Evolutionary conservation across 2,113 vertebrate genomes (phyloP).

Genomic region (Hirundichthys speculiger): DNA sequence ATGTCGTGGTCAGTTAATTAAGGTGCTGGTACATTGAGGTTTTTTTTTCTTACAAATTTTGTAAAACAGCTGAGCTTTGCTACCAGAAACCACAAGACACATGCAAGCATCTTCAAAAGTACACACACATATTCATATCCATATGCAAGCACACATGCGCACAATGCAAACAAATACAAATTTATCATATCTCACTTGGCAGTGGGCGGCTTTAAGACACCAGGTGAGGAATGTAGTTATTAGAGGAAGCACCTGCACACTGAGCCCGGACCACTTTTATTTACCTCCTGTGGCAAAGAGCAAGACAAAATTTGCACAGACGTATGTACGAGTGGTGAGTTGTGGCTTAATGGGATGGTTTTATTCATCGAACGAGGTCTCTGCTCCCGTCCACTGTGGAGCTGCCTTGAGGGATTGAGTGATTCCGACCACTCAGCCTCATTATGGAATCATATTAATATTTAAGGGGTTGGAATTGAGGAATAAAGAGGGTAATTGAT

Average conservation of each 20-base stretch:
- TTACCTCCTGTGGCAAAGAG: slow-evolving; percentile 60
- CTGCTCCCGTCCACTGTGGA: slow-evolving; percentile 72
- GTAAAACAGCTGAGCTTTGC: not conserved
- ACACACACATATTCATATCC: not conserved
- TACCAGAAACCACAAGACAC: slow-evolving; percentile 6
- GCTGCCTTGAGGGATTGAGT: slow-evolving; percentile 81
- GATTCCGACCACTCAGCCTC: slow-evolving; percentile 83
- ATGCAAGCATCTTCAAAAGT: not conserved
- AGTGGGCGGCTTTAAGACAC: slow-evolving; percentile 49
- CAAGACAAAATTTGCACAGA: slow-evolving; percentile 67
- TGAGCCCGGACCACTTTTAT: slow-evolving; percentile 53
- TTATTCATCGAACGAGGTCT: slow-evolving; percentile 80
- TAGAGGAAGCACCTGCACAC: slow-evolving; percentile 74
- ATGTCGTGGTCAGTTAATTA: slow-evolving; percentile 13
- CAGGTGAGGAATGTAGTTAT: slow-evolving; percentile 72
- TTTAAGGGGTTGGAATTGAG: slow-evolving; percentile 80
- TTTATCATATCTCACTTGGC: slow-evolving; percentile 62
- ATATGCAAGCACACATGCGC: slow-evolving; percentile 6
- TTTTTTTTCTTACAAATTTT: not conserved
- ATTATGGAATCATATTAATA: slow-evolving; percentile 84
- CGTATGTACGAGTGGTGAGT: slow-evolving; percentile 64
- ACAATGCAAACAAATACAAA: slow-evolving; percentile 25
- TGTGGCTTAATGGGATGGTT: slow-evolving; percentile 76
- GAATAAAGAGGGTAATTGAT: slow-evolving; percentile 83
- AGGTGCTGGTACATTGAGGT: not conserved